Conservation (phyloP, 2,888 invertebrate species). For the Ptychoptera contaminata region DNA sequence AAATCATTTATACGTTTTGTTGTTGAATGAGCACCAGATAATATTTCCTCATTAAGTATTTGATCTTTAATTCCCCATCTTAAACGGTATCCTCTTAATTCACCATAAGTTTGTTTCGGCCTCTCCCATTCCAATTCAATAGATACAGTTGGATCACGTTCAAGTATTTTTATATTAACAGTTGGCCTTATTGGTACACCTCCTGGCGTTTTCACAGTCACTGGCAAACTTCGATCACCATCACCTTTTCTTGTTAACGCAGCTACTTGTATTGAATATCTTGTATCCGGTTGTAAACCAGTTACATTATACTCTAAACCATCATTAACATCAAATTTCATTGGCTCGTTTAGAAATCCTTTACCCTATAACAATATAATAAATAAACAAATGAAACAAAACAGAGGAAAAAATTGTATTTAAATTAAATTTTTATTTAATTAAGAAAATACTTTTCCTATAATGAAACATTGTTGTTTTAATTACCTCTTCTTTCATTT, state of each 20-base stretch:
- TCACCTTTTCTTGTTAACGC: slow-evolving; percentile 95
- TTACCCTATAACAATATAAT: slow-evolving; percentile 23
- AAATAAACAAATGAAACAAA: too few relatives aligned
- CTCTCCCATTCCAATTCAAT: slow-evolving; percentile 87
- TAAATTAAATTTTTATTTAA: neutral
- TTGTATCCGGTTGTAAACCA: slow-evolving; percentile 87
- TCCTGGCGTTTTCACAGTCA: slow-evolving; percentile 78
- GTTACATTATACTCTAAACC: slow-evolving; percentile 71
- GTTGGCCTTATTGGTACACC: slow-evolving; percentile 79
- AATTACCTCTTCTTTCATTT: slow-evolving; percentile 65
- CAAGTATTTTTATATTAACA: slow-evolving; percentile 65
- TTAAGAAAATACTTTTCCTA: slow-evolving; percentile 1
- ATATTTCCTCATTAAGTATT: slow-evolving; percentile 51
- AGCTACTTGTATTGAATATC: slow-evolving; percentile 86
- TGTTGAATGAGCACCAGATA: slow-evolving; percentile 49
- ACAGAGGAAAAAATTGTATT: neutral
- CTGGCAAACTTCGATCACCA: slow-evolving; percentile 78
- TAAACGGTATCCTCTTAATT: slow-evolving; percentile 71
- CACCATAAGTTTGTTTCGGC: slow-evolving; percentile 80
- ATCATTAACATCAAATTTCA: slow-evolving; percentile 73
- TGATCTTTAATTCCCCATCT: slow-evolving; percentile 79
- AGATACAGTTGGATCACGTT: slow-evolving; percentile 72
- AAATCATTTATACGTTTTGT: slow-evolving; percentile 61
- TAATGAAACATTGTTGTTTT: neutral
- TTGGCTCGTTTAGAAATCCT: slow-evolving; percentile 70